Conservation (phyloP, 1,140 invertebrate genomes). For the Eupeodes corollae region DNA sequence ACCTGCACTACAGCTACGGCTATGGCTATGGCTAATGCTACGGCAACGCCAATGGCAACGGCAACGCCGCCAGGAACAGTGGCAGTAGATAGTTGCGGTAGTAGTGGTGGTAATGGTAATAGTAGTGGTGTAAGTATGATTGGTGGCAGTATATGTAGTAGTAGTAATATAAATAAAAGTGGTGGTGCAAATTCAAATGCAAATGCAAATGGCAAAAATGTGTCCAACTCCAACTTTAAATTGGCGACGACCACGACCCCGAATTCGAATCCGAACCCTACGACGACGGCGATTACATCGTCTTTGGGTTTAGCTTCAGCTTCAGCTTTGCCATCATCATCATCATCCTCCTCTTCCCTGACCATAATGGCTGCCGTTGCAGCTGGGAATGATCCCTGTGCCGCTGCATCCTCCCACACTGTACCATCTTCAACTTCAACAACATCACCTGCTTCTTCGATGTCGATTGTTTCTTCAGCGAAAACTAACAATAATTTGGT, state of each 20-base stretch:
- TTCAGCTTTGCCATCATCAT: neutral
- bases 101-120: neutral
- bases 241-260: neutral
- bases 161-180: neutral
- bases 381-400: neutral
- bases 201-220: neutral
- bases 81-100: conserved; percentile 10
- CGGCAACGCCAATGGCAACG: conserved; percentile 1
- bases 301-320: neutral
- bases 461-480: too few species aligned
- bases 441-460: neutral
- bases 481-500: too few species aligned
- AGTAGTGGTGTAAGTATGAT: neutral
- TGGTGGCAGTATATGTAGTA: neutral
- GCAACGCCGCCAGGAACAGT: conserved; percentile 12
- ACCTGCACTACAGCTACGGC: neutral
- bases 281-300: neutral
- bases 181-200: neutral
- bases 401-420: too few species aligned
- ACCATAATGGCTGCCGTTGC: neutral
- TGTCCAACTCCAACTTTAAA: neutral
- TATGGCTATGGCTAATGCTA: neutral
- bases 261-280: neutral
- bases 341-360: neutral
- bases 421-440: neutral